Base-by-base conservation (phyloP, 2,113 vertebrate genomes). In the Chaetodon auriga region DNA sequence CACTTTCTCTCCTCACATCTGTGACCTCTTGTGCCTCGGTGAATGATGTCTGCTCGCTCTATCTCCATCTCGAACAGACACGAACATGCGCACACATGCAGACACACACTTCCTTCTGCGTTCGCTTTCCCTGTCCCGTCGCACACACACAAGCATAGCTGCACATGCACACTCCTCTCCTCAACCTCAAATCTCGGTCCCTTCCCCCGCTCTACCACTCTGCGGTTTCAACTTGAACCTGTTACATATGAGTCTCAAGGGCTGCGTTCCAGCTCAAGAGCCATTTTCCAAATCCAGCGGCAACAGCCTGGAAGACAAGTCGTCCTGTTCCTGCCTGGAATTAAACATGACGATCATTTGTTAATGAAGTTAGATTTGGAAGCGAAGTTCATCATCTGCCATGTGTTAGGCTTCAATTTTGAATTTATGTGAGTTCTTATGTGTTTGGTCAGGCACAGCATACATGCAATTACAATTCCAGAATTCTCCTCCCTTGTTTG, bases 391-490 rank as follows among this genome's bases (percentile, higher is more conserved):
- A 71, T 80, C 71, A 77, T 86, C 79, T 83, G 85, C 84, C 81
- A 82, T 87, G 87, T 85, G 81, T 91, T 84, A 57, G 41, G 41
- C 54, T 70, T 89, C 76, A 78, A 54, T 72, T 81, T 81, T 75
- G 30, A 68, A 91, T 93, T 84, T 88, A 82, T 89, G 35, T 57
- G 85, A 69, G 80, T 87, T 89, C 83, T 86, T 80, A 82, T 90
- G 80, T 70, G 71, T 92, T 92, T 87, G 92, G 83, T 94, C 88
- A 89, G 88, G 89, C 86, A 81, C 78, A 69, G 89, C 89, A 70
- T 71, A 91, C 82, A 68, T 83, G 90, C 84, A 94, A 89, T 91
- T 89, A 92, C 82, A 75, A 72, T 64, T 81, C 55, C 69, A 87
- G 73, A 60, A 63, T 72, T 83, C 80, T 74, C 82, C 75, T 86